Evolutionary conservation across 1,140 invertebrate species (phyloP).

Genomic region (Colletes latitarsis): DNA sequence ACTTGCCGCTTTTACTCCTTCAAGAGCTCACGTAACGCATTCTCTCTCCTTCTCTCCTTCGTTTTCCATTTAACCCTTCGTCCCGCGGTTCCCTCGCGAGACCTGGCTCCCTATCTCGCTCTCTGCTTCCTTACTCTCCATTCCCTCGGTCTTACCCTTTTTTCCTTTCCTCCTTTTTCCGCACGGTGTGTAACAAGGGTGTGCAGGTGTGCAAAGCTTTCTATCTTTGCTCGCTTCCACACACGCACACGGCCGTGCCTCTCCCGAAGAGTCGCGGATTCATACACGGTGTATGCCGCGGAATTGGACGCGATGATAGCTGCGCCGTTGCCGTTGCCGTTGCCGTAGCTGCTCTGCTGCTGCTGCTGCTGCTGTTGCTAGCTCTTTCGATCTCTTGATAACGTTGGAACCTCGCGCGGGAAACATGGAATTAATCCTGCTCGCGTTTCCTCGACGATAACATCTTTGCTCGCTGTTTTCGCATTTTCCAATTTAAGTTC

Average conservation of each 20-base stretch:
- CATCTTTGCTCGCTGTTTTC: background rate
- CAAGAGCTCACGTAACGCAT: slow-evolving; percentile 50
- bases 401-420: background rate
- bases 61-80: background rate
- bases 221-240: slow-evolving; percentile 41
- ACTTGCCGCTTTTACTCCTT: slow-evolving; percentile 43
- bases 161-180: slow-evolving; percentile 29
- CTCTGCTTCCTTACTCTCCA: slow-evolving; percentile 6
- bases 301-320: slow-evolving; percentile 33
- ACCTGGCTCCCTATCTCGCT: background rate
- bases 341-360: background rate
- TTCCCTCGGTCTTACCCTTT: slow-evolving; percentile 11
- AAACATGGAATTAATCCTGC: slow-evolving; percentile 31
- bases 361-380: background rate
- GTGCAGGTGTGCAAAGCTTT: slow-evolving; percentile 53
- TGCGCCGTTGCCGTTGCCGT: background rate
- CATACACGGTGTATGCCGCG: slow-evolving; percentile 31
- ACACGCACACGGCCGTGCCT: background rate
- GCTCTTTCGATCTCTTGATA: slow-evolving; percentile 15
- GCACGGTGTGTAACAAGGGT: slow-evolving; percentile 34
- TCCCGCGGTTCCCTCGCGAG: background rate
- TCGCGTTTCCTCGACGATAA: background rate
- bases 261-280: slow-evolving; percentile 1
- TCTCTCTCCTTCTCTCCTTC: slow-evolving; percentile 4
- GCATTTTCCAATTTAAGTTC: slow-evolving; percentile 11